Percentiles rank a stretch among this genome's conserved stretches.
Conservation (phyloP, 1,140 invertebrate species). For the Lepeophtheirus salmonis region DNA sequence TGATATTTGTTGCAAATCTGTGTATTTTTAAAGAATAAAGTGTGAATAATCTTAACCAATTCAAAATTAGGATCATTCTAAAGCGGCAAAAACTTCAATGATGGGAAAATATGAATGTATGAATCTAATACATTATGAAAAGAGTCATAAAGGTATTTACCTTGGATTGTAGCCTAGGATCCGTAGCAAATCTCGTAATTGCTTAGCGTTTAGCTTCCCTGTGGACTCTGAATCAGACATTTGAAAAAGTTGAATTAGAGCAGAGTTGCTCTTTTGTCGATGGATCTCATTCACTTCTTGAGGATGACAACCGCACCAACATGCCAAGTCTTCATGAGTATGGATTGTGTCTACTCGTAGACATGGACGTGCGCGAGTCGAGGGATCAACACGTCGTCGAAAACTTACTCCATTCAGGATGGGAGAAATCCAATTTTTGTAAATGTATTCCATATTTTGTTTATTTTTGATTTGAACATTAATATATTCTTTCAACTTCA, state of each 20-base stretch:
- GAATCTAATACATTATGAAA: no score
- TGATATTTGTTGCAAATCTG: no score
- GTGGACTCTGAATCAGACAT: neutral
- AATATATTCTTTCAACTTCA: no score
- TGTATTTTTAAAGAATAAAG: no score
- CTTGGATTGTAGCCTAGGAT: neutral
- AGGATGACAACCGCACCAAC: neutral
- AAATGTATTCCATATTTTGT: neutral
- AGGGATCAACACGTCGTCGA: neutral
- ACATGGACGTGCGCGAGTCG: neutral
- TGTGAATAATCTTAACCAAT: no score
- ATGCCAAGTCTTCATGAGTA: neutral
- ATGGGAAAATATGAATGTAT: no score
- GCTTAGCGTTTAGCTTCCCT: neutral
- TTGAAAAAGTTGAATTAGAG: neutral
- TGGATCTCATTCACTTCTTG: neutral
- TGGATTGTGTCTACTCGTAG: neutral
- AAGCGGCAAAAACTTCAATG: no score
- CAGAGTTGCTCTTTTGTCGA: neutral
- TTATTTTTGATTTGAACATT: no score
- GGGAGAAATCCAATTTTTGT: neutral
- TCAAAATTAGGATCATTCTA: no score
- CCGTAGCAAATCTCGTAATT: neutral
- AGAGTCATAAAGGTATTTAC: no score
- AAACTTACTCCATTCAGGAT: neutral